These are phyloP conservation scores for Auanema freiburgensis DNA, from an alignment of 2,888 invertebrate genomes.

Conservation along the genomic window DNA sequence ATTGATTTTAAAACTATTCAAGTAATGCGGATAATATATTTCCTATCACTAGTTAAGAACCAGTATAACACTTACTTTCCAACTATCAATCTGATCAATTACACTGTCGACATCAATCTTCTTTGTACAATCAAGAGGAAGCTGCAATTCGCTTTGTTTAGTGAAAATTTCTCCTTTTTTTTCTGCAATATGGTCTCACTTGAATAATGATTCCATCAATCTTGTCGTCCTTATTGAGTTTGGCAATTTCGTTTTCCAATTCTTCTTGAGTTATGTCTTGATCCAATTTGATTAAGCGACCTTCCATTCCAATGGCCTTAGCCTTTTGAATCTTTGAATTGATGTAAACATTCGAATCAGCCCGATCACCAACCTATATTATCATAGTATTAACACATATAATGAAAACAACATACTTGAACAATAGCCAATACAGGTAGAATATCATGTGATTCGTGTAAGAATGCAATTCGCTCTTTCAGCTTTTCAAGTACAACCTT, in stretches of 20 bases:
- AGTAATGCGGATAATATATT: conserved; percentile 7
- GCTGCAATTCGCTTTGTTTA: too few species aligned
- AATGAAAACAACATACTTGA: conserved; percentile 64
- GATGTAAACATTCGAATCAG: conserved; percentile 98
- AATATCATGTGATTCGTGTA: conserved; percentile 69
- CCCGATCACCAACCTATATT: conserved; percentile 85
- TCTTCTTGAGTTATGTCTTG: conserved; percentile 77
- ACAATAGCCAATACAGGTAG: conserved; percentile 82
- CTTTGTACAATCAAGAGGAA: conserved; percentile 4
- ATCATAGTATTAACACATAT: conserved; percentile 1
- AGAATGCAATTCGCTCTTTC: conserved; percentile 56
- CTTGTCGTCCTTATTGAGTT: conserved; percentile 79
- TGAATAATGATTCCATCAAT: conserved; percentile 69
- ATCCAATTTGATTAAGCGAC: conserved; percentile 75
- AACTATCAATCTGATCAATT: conserved; percentile 74
- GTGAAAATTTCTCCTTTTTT: background rate
- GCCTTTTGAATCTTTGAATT: conserved; percentile 92
- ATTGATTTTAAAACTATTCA: conserved; percentile 2
- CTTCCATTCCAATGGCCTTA: conserved; percentile 80
- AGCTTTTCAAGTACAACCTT: conserved; percentile 75
- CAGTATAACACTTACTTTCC: conserved; percentile 31
- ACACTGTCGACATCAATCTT: conserved; percentile 70
- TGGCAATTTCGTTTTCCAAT: conserved; percentile 70
- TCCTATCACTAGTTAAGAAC: background rate
- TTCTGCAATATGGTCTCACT: conserved; percentile 22